phyloP scores from a whole-genome alignment of 2,888 invertebrate species.

The Chironomus riparius region DNA sequence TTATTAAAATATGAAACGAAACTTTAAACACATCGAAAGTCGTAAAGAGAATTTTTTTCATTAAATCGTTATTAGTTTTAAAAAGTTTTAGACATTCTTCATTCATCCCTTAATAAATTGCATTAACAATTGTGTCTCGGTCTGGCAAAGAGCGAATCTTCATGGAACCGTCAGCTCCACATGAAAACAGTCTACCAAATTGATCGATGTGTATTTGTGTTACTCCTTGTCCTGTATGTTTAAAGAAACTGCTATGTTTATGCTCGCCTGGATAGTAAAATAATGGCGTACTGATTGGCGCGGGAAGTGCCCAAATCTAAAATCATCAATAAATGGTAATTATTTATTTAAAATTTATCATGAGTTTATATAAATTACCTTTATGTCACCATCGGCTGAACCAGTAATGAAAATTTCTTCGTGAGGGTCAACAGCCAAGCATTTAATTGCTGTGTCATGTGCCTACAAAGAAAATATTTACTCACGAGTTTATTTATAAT shows the following conservation, averaged over 20 bases:
- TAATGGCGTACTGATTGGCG: constrained; percentile 63
- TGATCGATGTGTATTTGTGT: constrained; percentile 90
- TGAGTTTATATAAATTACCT: no score
- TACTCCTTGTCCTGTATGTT: constrained; percentile 94
- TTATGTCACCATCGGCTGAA: constrained; percentile 85
- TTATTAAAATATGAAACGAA: neutral
- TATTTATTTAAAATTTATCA: no score
- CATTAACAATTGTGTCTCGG: constrained; percentile 53
- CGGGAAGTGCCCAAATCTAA: constrained; percentile 87
- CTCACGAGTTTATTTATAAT: no score
- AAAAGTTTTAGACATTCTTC: neutral
- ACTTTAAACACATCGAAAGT: neutral
- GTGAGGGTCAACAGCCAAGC: constrained; percentile 85
- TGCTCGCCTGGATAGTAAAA: constrained; percentile 91
- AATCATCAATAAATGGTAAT: no score
- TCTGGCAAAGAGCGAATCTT: constrained; percentile 91
- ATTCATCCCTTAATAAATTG: constrained; percentile 44
- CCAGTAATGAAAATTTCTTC: constrained; percentile 97
- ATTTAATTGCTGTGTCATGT: constrained; percentile 90
- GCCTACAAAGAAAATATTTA: constrained; percentile 50
- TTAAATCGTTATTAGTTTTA: neutral
- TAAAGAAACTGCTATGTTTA: constrained; percentile 91
- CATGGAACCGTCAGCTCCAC: constrained; percentile 98
- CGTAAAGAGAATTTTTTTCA: neutral
- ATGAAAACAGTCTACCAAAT: constrained; percentile 85